A percentile compares a stretch with the other conserved stretches of the same genome.
Conservation (phyloP, 2,113 vertebrate genomes). For the Astatoreochromis straeleni region DNA sequence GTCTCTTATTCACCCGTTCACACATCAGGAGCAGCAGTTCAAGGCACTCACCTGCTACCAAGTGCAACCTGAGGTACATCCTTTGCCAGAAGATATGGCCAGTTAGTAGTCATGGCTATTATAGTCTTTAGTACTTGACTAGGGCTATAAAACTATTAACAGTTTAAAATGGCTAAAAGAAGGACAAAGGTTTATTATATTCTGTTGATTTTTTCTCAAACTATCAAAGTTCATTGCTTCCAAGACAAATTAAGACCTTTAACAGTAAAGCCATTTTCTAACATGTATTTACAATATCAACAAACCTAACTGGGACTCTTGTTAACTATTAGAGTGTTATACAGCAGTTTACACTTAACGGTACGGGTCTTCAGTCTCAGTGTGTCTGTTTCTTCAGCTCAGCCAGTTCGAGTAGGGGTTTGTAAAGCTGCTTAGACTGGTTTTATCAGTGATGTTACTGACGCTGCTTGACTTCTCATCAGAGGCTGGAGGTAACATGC, state of each 20-base stretch:
- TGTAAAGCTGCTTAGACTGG: background rate
- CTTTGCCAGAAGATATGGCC: background rate
- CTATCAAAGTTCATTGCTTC: background rate
- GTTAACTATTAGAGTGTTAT: background rate
- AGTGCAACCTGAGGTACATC: background rate
- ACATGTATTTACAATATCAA: background rate
- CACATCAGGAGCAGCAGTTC: background rate
- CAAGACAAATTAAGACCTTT: background rate
- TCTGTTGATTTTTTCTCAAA: background rate
- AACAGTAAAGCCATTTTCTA: background rate
- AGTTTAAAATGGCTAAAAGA: background rate
- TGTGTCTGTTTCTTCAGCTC: background rate
- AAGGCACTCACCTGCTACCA: background rate
- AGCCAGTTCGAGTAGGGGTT: conserved; percentile 5
- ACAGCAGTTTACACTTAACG: background rate
- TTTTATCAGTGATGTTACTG: background rate
- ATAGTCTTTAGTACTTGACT: background rate
- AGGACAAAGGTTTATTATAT: background rate
- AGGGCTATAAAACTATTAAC: background rate
- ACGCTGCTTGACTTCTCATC: background rate
- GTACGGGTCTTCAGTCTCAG: background rate
- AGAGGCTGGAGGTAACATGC: accelerated
- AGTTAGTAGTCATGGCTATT: no score
- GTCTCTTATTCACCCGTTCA: background rate
- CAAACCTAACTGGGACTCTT: background rate